Evolutionary conservation across 23 tunicate species (phyloP), one percentile per base, ranked within the genome.

Genomic region (Botrylloides violaceus): DNA sequence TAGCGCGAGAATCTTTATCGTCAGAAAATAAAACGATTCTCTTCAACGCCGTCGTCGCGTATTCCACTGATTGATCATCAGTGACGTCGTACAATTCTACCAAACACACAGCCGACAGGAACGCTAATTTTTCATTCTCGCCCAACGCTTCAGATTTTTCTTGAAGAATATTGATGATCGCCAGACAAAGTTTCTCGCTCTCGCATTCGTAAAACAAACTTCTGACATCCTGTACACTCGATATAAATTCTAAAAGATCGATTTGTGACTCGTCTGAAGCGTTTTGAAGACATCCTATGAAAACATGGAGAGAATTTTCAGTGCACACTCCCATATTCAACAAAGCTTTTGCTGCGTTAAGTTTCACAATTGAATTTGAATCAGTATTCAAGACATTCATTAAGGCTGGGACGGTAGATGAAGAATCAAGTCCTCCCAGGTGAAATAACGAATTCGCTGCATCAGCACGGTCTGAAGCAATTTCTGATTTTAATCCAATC

Each of bases 91-190:
- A 87, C 23, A 87, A 49, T 55, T 74, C 86, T 12, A 80, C 95
- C 30, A 87, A 77, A 38, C 95, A 87, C 29, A 81, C 78, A 1
- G 86, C 82, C 2, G 86, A 81, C 32, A 74, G 86, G 62, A 87
- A 87, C 5, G 79, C 64, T 0, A 87, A 32, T 71, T 87, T 84
- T 31, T 85, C 81, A 34, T 76, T 64, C 4, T 57, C 34, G 32
- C 43, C 61, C 15, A 59, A n/a, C 15, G 26, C 47, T 29, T 32
- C 37, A n/a, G 66, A 43, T 15, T 43, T 43, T 43, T 43, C 53
- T 43, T 43, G 53, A 9, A 43, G 53, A 43, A 43, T 43, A 9
- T 43, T 15, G 15, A 43, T 43, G 12, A 43, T 43, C 15, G 53
- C 9, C 12, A 7, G 53, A 7, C 53, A 15, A 9, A 43, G 53